Percentiles rank a stretch among this genome's conserved stretches.
These are phyloP conservation scores for Alauda arvensis DNA, from an alignment of 2,797 vertebrate genomes.

Conservation along the genomic window DNA sequence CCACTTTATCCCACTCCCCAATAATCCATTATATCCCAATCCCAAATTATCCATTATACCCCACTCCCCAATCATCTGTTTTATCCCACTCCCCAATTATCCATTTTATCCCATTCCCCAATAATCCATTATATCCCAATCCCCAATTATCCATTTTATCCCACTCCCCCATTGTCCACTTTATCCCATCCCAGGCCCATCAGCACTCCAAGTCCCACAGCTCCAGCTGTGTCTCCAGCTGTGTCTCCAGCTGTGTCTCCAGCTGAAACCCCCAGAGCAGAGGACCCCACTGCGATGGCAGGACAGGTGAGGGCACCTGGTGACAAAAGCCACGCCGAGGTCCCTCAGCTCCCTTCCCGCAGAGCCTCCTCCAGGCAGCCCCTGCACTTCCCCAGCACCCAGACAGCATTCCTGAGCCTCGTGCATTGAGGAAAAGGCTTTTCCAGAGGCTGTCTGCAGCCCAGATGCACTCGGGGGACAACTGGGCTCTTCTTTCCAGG, in stretches of 20 bases:
- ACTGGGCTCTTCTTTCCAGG: slow-evolving; percentile 51
- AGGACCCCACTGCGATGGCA: not conserved
- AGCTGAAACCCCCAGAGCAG: not conserved
- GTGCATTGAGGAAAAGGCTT: not conserved
- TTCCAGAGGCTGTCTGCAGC: slow-evolving; percentile 56
- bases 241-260: not conserved
- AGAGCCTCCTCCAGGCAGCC: not conserved
- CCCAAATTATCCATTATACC: accelerated
- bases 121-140: accelerated
- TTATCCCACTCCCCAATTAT: accelerated
- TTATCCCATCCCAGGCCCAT: not conserved
- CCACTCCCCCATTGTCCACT: accelerated
- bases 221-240: not conserved
- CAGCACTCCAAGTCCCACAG: too few species aligned
- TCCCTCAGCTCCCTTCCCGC: not conserved
- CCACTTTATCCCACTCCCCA: accelerated
- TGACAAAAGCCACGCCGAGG: not conserved
- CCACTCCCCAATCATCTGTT: accelerated
- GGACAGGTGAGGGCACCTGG: not conserved
- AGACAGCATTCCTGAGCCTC: slow-evolving; percentile 2
- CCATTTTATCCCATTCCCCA: accelerated
- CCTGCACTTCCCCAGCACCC: not conserved
- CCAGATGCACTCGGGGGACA: slow-evolving; percentile 65
- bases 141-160: accelerated
- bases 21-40: accelerated